A percentile compares a stretch with the other conserved stretches of the same genome.
Conservation (phyloP, 2,888 invertebrate genomes). For the Ethmia dodecea region DNA sequence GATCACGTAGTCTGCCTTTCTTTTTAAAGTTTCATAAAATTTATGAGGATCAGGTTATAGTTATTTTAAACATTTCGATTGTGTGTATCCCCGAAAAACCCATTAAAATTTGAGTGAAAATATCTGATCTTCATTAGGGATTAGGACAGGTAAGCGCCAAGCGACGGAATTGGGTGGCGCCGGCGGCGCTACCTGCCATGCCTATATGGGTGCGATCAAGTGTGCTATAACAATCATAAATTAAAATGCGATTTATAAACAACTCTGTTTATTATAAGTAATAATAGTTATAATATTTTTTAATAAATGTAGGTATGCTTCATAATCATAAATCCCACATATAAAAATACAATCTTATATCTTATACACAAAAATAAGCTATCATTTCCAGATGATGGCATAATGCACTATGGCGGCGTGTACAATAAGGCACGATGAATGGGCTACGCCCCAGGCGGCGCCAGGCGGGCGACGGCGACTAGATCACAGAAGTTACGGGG, state of each 20-base stretch:
- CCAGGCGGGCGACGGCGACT: slow-evolving; percentile 71
- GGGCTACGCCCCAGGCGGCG: slow-evolving; percentile 74
- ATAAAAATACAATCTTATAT: slow-evolving; percentile 73
- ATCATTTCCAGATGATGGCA: slow-evolving; percentile 60
- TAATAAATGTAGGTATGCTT: slow-evolving; percentile 68
- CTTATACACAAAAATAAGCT: slow-evolving; percentile 71
- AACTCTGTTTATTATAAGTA: slow-evolving; percentile 68
- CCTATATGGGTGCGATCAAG: slow-evolving; percentile 5
- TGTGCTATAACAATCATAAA: slow-evolving; percentile 22
- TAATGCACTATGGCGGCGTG: slow-evolving; percentile 75
- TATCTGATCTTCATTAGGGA: no score
- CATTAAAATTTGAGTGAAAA: no score
- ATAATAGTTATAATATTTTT: slow-evolving; percentile 64
- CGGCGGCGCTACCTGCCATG: slow-evolving; percentile 65
- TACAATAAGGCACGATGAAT: slow-evolving; percentile 70
- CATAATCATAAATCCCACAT: slow-evolving; percentile 73
- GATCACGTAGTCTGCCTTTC: no score
- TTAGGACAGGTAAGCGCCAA: slow-evolving; percentile 1
- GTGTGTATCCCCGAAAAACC: no score
- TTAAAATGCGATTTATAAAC: slow-evolving; percentile 59
- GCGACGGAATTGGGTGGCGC: slow-evolving; percentile 30
- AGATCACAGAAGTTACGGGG: slow-evolving; percentile 69
- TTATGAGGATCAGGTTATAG: no score
- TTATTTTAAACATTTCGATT: no score
- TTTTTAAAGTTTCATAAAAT: no score